Conservation (phyloP, 2,888 invertebrate species). For the Clitarchus hookeri region DNA sequence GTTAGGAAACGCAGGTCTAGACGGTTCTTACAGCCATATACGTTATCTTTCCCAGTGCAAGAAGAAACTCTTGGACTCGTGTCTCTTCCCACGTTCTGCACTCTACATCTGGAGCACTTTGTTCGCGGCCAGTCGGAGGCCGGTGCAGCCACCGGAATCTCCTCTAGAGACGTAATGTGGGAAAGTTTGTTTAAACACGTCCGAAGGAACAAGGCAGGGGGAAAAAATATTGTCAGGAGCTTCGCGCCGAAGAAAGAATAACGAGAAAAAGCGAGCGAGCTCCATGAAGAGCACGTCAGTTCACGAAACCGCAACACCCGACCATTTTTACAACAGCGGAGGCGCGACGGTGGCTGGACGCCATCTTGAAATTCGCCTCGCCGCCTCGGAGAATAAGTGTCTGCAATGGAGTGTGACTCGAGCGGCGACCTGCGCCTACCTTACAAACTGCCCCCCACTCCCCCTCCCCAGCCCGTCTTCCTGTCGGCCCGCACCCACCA, state of each 20-base stretch:
- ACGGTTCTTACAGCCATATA: too few relatives aligned
- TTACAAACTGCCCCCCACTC: background rate
- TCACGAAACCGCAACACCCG: background rate
- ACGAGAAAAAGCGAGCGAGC: background rate
- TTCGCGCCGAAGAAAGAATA: background rate
- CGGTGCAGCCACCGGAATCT: background rate
- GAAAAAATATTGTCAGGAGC: background rate
- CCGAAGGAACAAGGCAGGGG: background rate
- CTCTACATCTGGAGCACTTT: background rate
- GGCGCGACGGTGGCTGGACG: background rate
- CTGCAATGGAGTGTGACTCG: background rate
- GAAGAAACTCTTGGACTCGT: background rate
- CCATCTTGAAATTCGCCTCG: constrained; percentile 2
- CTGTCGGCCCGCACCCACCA: background rate
- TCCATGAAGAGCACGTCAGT: background rate
- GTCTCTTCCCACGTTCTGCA: background rate
- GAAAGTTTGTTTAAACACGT: background rate
- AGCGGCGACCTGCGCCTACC: background rate
- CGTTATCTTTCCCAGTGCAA: background rate
- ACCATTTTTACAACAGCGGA: background rate
- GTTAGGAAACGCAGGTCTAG: too few relatives aligned
- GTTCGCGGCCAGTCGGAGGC: background rate
- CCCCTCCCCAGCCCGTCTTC: background rate
- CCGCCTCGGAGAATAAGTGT: background rate
- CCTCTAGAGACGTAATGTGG: background rate